These are phyloP conservation scores for Agriotes lineatus DNA, from an alignment of 2,888 invertebrate species.

Conservation along the genomic window DNA sequence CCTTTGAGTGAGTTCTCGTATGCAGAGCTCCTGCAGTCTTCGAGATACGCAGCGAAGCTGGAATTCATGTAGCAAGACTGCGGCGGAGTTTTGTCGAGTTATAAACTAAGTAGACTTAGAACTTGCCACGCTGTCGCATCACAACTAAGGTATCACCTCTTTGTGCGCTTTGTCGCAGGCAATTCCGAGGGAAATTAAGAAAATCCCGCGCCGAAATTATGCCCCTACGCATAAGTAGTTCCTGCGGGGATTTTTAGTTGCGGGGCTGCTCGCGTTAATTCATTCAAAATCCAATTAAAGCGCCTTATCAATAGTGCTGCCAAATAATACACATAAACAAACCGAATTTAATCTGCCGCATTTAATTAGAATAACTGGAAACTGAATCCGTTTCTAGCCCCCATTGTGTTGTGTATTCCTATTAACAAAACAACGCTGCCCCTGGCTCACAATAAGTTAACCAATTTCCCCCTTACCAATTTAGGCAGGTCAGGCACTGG, in stretches of 20 bases:
- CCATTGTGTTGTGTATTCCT: constrained; percentile 39
- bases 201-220: background rate
- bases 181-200: constrained; percentile 18
- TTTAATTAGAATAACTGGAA: constrained; percentile 43
- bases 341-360: constrained; percentile 39
- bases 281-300: constrained; percentile 39
- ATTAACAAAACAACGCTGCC: constrained; percentile 31
- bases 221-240: background rate
- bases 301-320: constrained; percentile 32
- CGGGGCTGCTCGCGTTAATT: constrained; percentile 13
- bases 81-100: constrained; percentile 32
- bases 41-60: constrained; percentile 51
- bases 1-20: constrained; percentile 56
- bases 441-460: constrained; percentile 26
- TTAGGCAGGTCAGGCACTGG: background rate
- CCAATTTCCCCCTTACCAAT: constrained; percentile 2
- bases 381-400: constrained; percentile 40
- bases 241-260: background rate
- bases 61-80: constrained; percentile 16
- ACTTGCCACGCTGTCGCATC: constrained; percentile 25
- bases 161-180: background rate
- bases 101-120: constrained; percentile 35
- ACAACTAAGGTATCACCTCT: constrained; percentile 18
- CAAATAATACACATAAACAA: constrained; percentile 40
- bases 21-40: constrained; percentile 52